These are phyloP conservation scores for Dendrophyllia cribrosa DNA, from an alignment of 64 coral and sea anemone genomes.

Conservation along the genomic window DNA sequence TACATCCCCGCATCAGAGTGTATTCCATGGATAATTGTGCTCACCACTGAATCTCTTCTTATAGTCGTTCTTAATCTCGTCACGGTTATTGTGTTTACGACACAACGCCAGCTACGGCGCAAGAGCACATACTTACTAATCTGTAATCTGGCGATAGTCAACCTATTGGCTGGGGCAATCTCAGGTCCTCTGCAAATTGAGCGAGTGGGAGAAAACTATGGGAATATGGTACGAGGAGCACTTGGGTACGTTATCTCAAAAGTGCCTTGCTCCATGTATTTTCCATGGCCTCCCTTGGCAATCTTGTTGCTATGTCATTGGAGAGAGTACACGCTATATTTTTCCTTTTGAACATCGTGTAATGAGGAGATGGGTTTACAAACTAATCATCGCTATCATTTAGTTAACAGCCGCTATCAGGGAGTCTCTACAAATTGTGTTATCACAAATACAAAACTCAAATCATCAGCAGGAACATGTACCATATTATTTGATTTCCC, in stretches of 20 bases:
- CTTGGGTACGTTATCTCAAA: neutral
- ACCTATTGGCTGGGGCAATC: neutral
- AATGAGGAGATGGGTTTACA: neutral
- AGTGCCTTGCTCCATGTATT: neutral
- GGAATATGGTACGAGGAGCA: neutral
- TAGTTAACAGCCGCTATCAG: neutral
- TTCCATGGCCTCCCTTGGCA: neutral
- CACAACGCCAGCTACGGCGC: neutral
- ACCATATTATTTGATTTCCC: neutral
- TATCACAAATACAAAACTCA: too few species aligned
- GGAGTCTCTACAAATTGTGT: neutral
- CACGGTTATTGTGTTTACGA: neutral
- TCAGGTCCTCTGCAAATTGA: constrained; percentile 10
- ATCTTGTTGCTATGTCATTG: neutral
- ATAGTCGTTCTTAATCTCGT: constrained; percentile 9
- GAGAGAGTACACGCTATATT: neutral
- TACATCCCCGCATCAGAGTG: neutral
- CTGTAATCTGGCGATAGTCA: neutral
- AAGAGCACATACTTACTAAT: neutral
- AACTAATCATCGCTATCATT: neutral
- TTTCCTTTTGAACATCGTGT: neutral
- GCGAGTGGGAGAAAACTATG: neutral
- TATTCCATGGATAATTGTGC: neutral
- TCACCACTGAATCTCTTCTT: neutral
- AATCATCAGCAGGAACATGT: neutral